These are phyloP conservation scores for Anticlea derivata DNA, from an alignment of 2,888 invertebrate genomes.

Conservation along the genomic window DNA sequence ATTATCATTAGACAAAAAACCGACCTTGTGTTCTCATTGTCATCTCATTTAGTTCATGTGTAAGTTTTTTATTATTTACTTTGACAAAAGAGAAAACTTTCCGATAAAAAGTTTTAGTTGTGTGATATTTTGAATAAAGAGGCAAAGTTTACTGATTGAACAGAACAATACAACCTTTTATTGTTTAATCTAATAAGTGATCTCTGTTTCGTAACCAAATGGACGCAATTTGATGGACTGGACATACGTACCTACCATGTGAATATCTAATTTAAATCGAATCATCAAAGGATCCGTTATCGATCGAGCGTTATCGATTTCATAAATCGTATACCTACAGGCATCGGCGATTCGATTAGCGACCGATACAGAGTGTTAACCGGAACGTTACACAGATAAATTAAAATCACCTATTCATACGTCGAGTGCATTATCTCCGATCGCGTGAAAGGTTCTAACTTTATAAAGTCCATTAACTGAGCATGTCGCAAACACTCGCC, in stretches of 20 bases:
- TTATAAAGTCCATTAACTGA: conserved; percentile 71
- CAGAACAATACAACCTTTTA: conserved; percentile 30
- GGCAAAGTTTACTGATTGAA: conserved; percentile 19
- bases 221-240: conserved; percentile 35
- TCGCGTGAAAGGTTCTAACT: conserved; percentile 69
- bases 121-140: conserved; percentile 4
- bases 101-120: neutral
- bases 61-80: conserved; percentile 12
- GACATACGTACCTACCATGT: conserved; percentile 38
- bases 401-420: conserved; percentile 81
- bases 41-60: conserved; percentile 35
- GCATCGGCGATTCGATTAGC: conserved; percentile 68
- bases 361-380: conserved; percentile 65
- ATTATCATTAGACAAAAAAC: conserved; percentile 64
- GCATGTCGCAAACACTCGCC: conserved; percentile 64
- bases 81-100: conserved; percentile 11
- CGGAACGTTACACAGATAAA: conserved; percentile 75
- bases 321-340: conserved; percentile 69
- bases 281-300: conserved; percentile 62
- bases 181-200: conserved; percentile 44
- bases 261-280: conserved; percentile 51
- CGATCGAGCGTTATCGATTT: conserved; percentile 57
- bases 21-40: conserved; percentile 71
- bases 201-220: conserved; percentile 41
- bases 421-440: conserved; percentile 71